Percentiles rank a stretch among this genome's conserved stretches.
Evolutionary conservation across 2,113 vertebrate genomes (phyloP).

Genomic region (Dicentrarchus labrax): DNA sequence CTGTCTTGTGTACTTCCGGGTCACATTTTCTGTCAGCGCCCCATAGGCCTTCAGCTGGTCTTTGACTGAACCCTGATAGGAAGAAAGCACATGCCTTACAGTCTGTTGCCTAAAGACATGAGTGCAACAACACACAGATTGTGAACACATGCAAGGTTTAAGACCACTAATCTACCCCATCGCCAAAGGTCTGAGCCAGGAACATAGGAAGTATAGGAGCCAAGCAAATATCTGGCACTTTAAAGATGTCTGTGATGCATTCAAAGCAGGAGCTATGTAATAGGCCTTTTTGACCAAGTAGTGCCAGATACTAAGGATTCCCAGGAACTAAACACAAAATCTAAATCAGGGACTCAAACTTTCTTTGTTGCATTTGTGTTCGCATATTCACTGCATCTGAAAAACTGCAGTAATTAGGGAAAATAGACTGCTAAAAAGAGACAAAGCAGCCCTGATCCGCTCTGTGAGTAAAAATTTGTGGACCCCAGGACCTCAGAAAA

Average conservation of each 20-base stretch:
- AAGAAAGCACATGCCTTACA: conserved; percentile 14
- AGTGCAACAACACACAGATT: neutral
- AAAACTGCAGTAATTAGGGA: neutral
- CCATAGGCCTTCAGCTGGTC: conserved; percentile 97
- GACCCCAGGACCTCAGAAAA: neutral
- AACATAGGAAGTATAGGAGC: neutral
- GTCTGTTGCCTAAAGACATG: neutral
- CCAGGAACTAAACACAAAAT: neutral
- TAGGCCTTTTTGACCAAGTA: neutral
- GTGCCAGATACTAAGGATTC: no score
- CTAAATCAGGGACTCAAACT: neutral
- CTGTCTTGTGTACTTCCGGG: conserved; percentile 95
- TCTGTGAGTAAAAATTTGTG: neutral
- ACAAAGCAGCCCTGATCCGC: neutral
- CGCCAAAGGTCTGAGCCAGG: neutral
- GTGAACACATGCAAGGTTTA: rapidly evolving
- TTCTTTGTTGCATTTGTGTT: neutral
- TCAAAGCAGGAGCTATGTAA: neutral
- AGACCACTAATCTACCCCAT: neutral
- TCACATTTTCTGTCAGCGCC: conserved; percentile 95
- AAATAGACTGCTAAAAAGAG: neutral
- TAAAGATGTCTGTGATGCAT: neutral
- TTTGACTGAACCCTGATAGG: conserved; percentile 92
- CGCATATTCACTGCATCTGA: neutral
- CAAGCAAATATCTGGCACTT: neutral